Evolutionary conservation across 2,888 invertebrate species (phyloP).

Genomic region (Acrobasis consociella): DNA sequence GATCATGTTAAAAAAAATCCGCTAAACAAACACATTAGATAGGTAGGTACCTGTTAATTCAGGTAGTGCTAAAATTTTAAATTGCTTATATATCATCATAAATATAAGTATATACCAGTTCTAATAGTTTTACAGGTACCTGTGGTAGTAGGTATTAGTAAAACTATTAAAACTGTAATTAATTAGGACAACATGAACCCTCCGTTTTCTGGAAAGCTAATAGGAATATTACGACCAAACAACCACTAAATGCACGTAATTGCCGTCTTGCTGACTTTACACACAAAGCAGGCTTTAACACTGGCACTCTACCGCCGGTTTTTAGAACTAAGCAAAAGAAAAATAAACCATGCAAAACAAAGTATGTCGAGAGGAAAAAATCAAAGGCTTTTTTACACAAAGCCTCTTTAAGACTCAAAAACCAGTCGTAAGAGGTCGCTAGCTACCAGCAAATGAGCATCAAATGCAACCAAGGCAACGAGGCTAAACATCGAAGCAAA

Average conservation of each 20-base stretch:
- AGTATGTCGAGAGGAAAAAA: not conserved
- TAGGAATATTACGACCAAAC: not conserved
- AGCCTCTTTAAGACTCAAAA: not conserved
- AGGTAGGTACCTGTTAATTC: too few species aligned
- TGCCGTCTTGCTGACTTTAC: not conserved
- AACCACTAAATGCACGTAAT: not conserved
- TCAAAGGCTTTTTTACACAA: not conserved
- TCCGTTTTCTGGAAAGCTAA: not conserved
- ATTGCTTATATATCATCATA: too few species aligned
- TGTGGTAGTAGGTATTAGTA: too few species aligned
- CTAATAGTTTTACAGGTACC: too few species aligned
- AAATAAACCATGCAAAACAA: not conserved
- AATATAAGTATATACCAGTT: too few species aligned
- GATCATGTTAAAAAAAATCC: too few species aligned
- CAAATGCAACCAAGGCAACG: not conserved
- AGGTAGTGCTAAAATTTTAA: too few species aligned
- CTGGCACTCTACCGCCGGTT: slow-evolving; percentile 1
- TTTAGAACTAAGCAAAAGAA: slow-evolving; percentile 12
- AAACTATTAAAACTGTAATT: too few species aligned
- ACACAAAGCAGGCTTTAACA: not conserved
- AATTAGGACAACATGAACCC: too few species aligned
- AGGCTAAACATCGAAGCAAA: not conserved
- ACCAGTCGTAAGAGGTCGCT: slow-evolving; percentile 6
- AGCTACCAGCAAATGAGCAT: not conserved
- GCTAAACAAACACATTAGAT: too few species aligned